Evolutionary conservation across 2,113 vertebrate species (phyloP).

Genomic region (human): GRCh38 chr2:156822501-156823000

Average conservation of each 20-base stretch:
- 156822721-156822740: not conserved
- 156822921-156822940: not conserved
- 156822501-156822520: not conserved
- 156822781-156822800: not conserved
- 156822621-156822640: not conserved
- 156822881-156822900: not conserved
- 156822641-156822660: not conserved
- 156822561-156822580: not conserved
- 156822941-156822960: not conserved
- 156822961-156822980: not conserved
- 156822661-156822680: not conserved
- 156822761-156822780: not conserved
- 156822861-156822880: not conserved
- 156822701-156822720: not conserved
- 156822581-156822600: not conserved
- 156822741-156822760: not conserved
- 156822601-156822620: not conserved
- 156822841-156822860: not conserved
- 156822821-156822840: not conserved
- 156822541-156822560: not conserved
- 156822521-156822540: not conserved
- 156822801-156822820: not conserved
- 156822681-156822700: not conserved
- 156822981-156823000: not conserved
- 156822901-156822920: not conserved